phyloP scores from a whole-genome alignment of 2,888 invertebrate genomes.

The Anorthoa munda region DNA sequence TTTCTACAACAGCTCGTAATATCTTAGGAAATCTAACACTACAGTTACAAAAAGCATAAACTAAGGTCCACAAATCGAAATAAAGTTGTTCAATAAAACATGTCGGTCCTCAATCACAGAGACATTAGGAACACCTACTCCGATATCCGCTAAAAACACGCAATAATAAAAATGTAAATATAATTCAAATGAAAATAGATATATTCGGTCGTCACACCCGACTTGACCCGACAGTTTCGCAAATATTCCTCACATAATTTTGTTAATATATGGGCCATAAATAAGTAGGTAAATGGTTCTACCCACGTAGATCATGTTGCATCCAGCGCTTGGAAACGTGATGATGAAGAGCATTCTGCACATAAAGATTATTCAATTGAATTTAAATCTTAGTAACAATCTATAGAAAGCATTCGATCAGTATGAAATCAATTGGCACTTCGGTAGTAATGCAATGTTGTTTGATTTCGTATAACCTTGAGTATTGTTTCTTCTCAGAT shows the following conservation, averaged over 20 bases:
- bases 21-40: slow-evolving; percentile 37
- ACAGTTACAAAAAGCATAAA: slow-evolving; percentile 18
- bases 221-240: slow-evolving; percentile 13
- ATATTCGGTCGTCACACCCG: not conserved
- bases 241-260: slow-evolving; percentile 38
- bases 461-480: slow-evolving; percentile 16
- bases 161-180: slow-evolving; percentile 31
- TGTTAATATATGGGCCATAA: slow-evolving; percentile 43
- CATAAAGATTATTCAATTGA: slow-evolving; percentile 22
- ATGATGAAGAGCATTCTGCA: slow-evolving; percentile 33
- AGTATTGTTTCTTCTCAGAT: not conserved
- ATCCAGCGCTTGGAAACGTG: slow-evolving; percentile 27
- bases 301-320: slow-evolving; percentile 40
- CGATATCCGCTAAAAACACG: slow-evolving; percentile 18
- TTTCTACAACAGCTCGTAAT: slow-evolving; percentile 24
- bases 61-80: not conserved
- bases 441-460: slow-evolving; percentile 12
- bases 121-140: slow-evolving; percentile 16
- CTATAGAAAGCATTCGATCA: slow-evolving; percentile 21
- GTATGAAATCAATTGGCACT: slow-evolving; percentile 35
- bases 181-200: slow-evolving; percentile 34
- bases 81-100: slow-evolving; percentile 27
- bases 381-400: slow-evolving; percentile 15
- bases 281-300: slow-evolving; percentile 45
- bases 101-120: slow-evolving; percentile 11